These are phyloP conservation scores for Melinaea marsaeus DNA, from an alignment of 2,888 invertebrate species.

Conservation along the genomic window DNA sequence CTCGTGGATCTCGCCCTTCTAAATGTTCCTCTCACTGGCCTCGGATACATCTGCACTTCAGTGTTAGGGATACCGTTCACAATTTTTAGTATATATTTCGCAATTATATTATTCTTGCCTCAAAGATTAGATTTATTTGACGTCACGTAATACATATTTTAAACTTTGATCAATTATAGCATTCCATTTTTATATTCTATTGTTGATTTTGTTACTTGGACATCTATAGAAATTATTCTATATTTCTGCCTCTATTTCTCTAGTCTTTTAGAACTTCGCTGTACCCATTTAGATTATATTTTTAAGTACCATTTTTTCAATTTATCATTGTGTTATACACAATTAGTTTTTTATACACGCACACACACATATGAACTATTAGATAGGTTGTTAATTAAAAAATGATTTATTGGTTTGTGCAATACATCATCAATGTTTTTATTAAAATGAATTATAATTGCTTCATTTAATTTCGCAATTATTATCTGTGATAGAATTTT, in stretches of 20 bases:
- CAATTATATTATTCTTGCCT: not conserved
- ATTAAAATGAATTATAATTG: not conserved
- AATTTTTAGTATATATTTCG: slow-evolving; percentile 10
- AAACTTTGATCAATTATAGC: no score
- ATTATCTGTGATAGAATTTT: not conserved
- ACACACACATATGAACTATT: not conserved
- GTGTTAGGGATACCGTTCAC: slow-evolving; percentile 13
- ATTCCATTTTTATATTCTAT: no score
- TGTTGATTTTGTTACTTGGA: no score
- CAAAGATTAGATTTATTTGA: not conserved
- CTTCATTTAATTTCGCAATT: not conserved
- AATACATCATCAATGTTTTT: not conserved
- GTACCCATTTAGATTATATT: not conserved
- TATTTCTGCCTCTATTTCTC: not conserved
- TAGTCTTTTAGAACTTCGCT: slow-evolving; percentile 3
- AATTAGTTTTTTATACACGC: no score
- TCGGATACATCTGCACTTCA: slow-evolving; percentile 29
- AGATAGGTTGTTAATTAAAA: not conserved
- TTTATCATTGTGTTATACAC: no score
- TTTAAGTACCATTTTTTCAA: no score
- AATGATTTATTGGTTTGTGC: not conserved
- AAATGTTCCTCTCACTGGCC: slow-evolving; percentile 33
- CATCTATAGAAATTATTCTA: not conserved
- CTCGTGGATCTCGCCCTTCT: slow-evolving; percentile 30
- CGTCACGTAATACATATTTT: no score